Base-by-base conservation (phyloP, 2,797 vertebrate species). In the Mormyrus hasselquistii region DNA sequence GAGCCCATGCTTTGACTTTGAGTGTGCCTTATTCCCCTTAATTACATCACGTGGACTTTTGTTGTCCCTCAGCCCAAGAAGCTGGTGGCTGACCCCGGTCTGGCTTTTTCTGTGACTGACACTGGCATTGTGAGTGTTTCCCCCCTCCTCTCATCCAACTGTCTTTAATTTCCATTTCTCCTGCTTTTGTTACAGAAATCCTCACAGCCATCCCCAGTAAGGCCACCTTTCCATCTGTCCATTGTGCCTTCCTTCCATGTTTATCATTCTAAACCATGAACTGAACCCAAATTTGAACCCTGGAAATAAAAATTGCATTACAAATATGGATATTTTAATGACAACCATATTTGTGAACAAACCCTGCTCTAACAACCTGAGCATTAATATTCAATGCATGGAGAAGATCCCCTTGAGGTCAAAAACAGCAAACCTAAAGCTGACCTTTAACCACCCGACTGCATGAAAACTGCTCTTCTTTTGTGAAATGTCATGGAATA, bases 401-500 rank as follows among this genome's bases (percentile, higher is more conserved):
- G 73, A 44, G 34, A 41, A 79, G 73, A 79, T 79, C 16, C 34
- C 73, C 38, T 79, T 38, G n/a, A 79, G 73, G 41, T 44, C 38
- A 79, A n/a, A 44, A 16, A 79, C 16, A 79, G 16, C 38, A 79
- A 79, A 79, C 73, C 73, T 41, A 9, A 44, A 79, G 73, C 41
- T 79, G 41, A 79, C 73, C 34, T 79, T 79, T 38, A 76, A 38
- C 73, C 38, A 76, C 38, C 14, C 34, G 2, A 38, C 38, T 76
- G 73, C 38, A 41, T 19, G 34, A 79, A 79, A 44, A 79, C 73
- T n/a, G 73, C 73, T 44, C 38, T 79, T 38, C 41, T 7, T 79
- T 79, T 79, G 73, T 79, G 73, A 79, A 79, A 79, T 79, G 65
- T 44, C 73, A 79, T 38, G 38, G 73, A 79, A 79, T 79, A 79